Evolutionary conservation across 2,113 vertebrate genomes (phyloP).

Genomic region (Muscicapa adusta): DNA sequence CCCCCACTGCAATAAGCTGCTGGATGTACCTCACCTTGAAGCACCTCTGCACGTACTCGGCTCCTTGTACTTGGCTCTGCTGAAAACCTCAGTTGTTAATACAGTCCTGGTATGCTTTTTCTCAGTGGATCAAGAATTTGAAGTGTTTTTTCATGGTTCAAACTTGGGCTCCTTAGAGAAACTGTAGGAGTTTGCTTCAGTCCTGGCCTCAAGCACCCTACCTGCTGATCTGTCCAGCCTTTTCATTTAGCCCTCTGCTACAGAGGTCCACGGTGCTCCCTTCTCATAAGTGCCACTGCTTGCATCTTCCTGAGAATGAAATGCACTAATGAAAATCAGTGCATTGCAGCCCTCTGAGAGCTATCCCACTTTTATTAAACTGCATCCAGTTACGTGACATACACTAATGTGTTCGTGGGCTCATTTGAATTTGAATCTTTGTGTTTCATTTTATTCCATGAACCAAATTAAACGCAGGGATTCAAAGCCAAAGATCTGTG

Average conservation of each 20-base stretch:
- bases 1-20: rapidly evolving
- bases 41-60: rapidly evolving
- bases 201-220: background rate
- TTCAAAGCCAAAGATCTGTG: background rate
- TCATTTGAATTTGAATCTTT: background rate
- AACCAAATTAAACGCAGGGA: background rate
- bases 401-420: background rate
- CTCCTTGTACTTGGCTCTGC: background rate
- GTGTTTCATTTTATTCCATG: background rate
- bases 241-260: rapidly evolving
- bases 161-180: background rate
- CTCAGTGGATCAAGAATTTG: background rate
- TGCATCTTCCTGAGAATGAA: background rate
- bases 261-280: background rate
- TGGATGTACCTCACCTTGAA: background rate
- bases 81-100: background rate
- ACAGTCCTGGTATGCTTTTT: background rate
- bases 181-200: background rate
- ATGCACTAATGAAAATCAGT: background rate
- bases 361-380: background rate
- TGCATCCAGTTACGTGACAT: background rate
- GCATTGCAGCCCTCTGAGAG: background rate
- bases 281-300: background rate
- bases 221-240: background rate
- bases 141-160: background rate